These are phyloP conservation scores for Natator depressus DNA, from an alignment of 2,113 vertebrate species.

Conservation along the genomic window DNA sequence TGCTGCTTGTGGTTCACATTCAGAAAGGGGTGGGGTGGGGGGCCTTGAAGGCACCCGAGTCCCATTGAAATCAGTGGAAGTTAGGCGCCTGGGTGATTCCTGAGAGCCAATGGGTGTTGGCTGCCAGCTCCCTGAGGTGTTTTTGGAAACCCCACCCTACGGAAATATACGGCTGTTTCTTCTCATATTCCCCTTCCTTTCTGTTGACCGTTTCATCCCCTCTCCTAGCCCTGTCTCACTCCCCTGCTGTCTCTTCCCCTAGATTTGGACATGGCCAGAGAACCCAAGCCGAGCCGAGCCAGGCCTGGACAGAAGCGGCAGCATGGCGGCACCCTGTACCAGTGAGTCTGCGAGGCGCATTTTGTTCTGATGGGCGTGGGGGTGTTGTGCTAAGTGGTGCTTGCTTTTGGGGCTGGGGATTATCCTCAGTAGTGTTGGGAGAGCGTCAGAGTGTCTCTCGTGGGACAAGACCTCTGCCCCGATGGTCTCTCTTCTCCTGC, in stretches of 20 bases:
- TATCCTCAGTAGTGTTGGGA: neutral
- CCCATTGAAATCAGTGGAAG: neutral
- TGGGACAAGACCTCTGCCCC: neutral
- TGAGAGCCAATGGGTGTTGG: neutral
- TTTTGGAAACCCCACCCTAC: neutral
- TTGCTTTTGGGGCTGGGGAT: neutral
- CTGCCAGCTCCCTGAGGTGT: neutral
- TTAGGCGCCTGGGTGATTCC: neutral
- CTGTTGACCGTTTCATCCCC: neutral
- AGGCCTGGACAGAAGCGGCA: slow-evolving; percentile 64
- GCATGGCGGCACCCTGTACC: slow-evolving; percentile 35
- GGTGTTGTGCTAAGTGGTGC: accelerated
- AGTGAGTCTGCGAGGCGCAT: slow-evolving; percentile 60
- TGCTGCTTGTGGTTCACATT: neutral
- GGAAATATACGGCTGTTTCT: neutral
- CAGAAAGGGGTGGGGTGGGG: neutral
- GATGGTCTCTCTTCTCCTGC: neutral
- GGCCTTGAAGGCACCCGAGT: neutral
- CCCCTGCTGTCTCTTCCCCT: neutral
- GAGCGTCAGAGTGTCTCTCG: neutral
- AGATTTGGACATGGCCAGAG: slow-evolving; percentile 68
- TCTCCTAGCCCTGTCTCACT: neutral
- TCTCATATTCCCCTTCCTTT: neutral
- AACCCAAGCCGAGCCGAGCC: slow-evolving; percentile 27
- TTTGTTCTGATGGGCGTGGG: accelerated